Conservation (phyloP, 1,140 invertebrate species). For the Lasaia peninsularis region DNA sequence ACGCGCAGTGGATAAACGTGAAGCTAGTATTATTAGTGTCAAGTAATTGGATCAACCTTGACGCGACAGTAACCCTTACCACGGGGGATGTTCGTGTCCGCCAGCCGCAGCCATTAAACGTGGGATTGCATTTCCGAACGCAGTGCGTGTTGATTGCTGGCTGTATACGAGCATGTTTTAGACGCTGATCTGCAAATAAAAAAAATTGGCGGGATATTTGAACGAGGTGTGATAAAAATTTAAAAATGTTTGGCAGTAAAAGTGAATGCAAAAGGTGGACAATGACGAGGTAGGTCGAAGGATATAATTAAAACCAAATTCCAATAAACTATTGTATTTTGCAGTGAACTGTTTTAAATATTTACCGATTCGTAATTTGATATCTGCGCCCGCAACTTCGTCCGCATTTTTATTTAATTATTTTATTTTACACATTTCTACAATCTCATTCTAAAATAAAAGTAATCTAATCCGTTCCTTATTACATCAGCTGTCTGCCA, state of each 20-base stretch:
- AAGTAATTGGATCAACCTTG: constrained; percentile 72
- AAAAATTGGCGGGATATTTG: constrained; percentile 26
- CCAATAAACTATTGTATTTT: background rate
- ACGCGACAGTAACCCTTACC: constrained; percentile 59
- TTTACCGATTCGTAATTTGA: too few relatives aligned
- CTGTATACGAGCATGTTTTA: constrained; percentile 13
- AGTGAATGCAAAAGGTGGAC: constrained; percentile 62
- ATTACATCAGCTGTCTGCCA: too few relatives aligned
- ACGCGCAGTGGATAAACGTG: constrained; percentile 17
- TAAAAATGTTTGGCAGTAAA: constrained; percentile 63
- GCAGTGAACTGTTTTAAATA: background rate
- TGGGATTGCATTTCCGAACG: constrained; percentile 48
- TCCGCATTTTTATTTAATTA: too few relatives aligned
- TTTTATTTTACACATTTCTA: too few relatives aligned
- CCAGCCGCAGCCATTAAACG: constrained; percentile 27
- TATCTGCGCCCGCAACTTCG: too few relatives aligned
- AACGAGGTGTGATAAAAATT: background rate
- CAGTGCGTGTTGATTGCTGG: constrained; percentile 18
- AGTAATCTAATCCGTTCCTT: too few relatives aligned
- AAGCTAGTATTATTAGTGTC: constrained; percentile 46
- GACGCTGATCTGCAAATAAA: constrained; percentile 1
- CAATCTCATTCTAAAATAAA: too few relatives aligned
- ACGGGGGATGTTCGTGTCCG: constrained; percentile 40
- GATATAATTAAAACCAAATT: constrained; percentile 10
- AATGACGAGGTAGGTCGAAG: constrained; percentile 31